Evolutionary conservation across 2,888 invertebrate species (phyloP), one percentile per base, ranked within the genome.

Genomic region (Spatulosminthurus flaviceps): DNA sequence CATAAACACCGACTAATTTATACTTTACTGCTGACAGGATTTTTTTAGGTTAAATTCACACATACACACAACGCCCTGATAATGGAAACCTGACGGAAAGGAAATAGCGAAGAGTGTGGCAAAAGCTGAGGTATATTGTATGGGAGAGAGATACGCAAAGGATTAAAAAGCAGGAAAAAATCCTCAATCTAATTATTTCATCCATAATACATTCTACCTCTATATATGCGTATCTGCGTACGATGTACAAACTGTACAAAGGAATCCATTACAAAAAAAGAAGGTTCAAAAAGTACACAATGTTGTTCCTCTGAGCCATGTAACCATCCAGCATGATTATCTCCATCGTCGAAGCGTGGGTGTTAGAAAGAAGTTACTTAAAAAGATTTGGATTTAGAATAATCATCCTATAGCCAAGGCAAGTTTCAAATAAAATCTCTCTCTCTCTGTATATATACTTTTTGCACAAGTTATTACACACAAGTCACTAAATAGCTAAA

Each of bases 321-420:
- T 60, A 60, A 60, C 60, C 4, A 21, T 24, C n/a, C 66, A 78
- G 72, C 72, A 73, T 78, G 70, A 78, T 78, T 78, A 78, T 73
- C 70, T 42, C 24, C 64, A 61, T 61, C 72, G 64, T 34, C 43
- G 66, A 78, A 73, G 79, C 79, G 79, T 78, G 79, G 79, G 79
- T 74, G 73, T 79, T 26, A 74, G 42, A 43, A 26, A 13, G 51
- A 51, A 16, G 9, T 51, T n/a, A n/a, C n/a, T n/a, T n/a, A n/a
- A n/a, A 69, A 24, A 64, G 16, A 24, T 9, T 64, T 11, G 64
- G n/a, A 64, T 26, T 64, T 11, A 22, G n/a, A 64, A 24, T 22
- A 64, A 64, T 64, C n/a, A 64, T 16, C 2, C n/a, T 22, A 1
- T 64, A 64, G 24, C 26, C 64, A 64, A 64, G n/a, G 21, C 64